Evolutionary conservation across 2,888 invertebrate species (phyloP).

Genomic region (Orgyia antiqua): DNA sequence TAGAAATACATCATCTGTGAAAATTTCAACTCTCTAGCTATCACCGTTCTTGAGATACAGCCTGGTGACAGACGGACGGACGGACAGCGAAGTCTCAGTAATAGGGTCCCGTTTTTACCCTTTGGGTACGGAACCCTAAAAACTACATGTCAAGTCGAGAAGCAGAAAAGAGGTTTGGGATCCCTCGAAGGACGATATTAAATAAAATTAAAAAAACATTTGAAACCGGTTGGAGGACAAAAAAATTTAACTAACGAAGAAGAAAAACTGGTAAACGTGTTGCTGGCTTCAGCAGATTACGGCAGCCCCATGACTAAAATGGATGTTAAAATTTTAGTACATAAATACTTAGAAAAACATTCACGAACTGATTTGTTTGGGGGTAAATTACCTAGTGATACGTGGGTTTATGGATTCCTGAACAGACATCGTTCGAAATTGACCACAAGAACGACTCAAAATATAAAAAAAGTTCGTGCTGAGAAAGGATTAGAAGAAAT

Average conservation of each 20-base stretch:
- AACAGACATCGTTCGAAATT: conserved; percentile 9
- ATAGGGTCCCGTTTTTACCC: no score
- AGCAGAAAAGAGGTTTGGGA: conserved; percentile 12
- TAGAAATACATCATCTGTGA: no score
- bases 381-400: conserved; percentile 8
- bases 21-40: no score
- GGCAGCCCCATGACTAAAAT: conserved; percentile 10
- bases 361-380: conserved; percentile 10
- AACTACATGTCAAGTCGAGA: conserved; percentile 8
- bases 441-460: conserved; percentile 11
- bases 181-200: conserved; percentile 12
- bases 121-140: no score
- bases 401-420: conserved; percentile 11
- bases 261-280: conserved; percentile 11
- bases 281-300: conserved; percentile 11
- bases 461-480: conserved; percentile 12
- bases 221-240: conserved; percentile 10
- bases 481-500: conserved; percentile 3
- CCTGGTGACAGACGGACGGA: no score
- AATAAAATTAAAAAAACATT: conserved; percentile 17
- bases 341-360: conserved; percentile 11
- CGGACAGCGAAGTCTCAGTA: no score
- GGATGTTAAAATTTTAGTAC: conserved; percentile 12
- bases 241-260: conserved; percentile 12
- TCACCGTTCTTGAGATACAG: no score